Conservation (phyloP, 2,888 invertebrate species). For the Zygothrica quintamaculata region DNA sequence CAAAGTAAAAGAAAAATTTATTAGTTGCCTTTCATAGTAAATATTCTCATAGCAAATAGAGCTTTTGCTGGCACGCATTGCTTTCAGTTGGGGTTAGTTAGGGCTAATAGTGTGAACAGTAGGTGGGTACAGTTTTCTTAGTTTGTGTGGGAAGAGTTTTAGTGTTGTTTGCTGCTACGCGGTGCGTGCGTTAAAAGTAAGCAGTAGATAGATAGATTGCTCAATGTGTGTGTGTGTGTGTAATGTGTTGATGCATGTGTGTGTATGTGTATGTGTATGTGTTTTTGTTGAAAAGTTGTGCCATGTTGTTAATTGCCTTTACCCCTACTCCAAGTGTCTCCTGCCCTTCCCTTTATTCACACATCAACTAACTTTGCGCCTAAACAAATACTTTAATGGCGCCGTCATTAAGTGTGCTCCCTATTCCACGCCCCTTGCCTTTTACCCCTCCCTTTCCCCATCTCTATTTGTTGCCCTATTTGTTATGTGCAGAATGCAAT, state of each 20-base stretch:
- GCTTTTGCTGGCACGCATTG: too few species aligned
- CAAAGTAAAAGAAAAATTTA: conserved; percentile 68
- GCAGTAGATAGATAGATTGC: too few species aligned
- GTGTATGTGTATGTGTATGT: conserved; percentile 5
- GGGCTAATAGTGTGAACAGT: too few species aligned
- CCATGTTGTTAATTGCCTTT: conserved; percentile 64
- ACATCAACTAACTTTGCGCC: conserved; percentile 5
- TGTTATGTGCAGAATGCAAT: neutral
- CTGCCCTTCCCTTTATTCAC: neutral
- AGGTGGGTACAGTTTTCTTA: too few species aligned
- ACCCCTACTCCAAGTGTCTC: neutral
- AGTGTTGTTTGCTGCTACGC: conserved; percentile 17
- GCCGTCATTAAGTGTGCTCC: conserved; percentile 25
- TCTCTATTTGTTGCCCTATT: too few species aligned
- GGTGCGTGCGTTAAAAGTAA: too few species aligned
- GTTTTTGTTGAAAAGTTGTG: conserved; percentile 45
- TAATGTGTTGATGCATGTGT: conserved; percentile 10
- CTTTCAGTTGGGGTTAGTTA: too few species aligned
- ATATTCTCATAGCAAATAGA: conserved; percentile 70
- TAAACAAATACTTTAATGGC: conserved; percentile 30
- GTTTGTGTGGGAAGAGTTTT: neutral
- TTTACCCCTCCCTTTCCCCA: too few species aligned
- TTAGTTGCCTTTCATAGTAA: conserved; percentile 73
- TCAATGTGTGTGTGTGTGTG: too few species aligned
- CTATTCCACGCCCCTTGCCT: too few species aligned